Percentiles rank a stretch among this genome's conserved stretches.
Evolutionary conservation across 2,113 vertebrate genomes (phyloP).

Genomic region (Labeo catla): DNA sequence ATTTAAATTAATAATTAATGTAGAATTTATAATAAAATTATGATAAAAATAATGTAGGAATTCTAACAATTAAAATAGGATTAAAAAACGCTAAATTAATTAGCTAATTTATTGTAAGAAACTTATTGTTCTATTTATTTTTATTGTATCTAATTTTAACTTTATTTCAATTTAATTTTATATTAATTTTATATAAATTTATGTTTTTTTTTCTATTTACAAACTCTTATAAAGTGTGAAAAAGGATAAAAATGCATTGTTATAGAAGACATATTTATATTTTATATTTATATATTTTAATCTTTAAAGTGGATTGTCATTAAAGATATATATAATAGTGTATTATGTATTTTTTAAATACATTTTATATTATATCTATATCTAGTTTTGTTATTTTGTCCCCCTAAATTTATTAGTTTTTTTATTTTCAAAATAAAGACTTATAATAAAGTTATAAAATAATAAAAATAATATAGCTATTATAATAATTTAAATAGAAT

Average conservation of each 20-base stretch:
- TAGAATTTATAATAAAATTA: no score
- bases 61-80: no score
- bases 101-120: background rate
- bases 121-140: background rate
- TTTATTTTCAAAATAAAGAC: background rate
- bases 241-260: background rate
- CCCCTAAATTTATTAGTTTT: background rate
- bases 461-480: no score
- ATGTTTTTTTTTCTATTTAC: no score
- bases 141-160: background rate
- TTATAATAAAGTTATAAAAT: no score
- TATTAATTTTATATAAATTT: no score
- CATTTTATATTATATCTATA: background rate
- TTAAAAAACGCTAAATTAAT: background rate
- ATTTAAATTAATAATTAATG: no score
- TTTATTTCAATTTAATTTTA: no score
- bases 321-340: background rate
- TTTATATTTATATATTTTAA: background rate
- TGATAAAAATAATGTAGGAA: no score
- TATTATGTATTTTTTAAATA: conserved; percentile 2
- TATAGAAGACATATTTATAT: background rate
- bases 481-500: no score
- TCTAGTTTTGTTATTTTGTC: background rate
- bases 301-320: background rate
- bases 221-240: no score